Conservation (phyloP, 2,797 vertebrate genomes). For the Coranthus polyacanthus region DNA sequence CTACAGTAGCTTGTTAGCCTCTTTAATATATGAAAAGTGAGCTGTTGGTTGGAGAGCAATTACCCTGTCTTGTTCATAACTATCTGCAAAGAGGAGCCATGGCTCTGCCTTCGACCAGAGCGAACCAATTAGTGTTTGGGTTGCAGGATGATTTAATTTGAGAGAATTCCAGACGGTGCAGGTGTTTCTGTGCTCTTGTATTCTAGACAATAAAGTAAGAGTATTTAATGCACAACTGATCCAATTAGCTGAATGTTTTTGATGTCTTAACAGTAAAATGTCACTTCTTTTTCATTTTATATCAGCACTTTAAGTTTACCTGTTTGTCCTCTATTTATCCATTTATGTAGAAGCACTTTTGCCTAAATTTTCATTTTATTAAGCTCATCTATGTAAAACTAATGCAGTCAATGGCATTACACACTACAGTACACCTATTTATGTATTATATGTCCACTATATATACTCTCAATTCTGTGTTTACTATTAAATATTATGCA, state of each 20-base stretch:
- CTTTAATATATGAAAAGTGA: conserved; percentile 57
- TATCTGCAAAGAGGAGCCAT: conserved; percentile 31
- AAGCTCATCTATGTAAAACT: too few species aligned
- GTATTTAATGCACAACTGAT: conserved; percentile 19
- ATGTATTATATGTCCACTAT: too few species aligned
- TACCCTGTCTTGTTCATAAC: conserved; percentile 56
- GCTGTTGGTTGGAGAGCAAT: conserved; percentile 64
- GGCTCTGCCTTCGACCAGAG: conserved; percentile 42
- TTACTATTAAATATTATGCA: not conserved
- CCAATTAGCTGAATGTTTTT: conserved; percentile 22
- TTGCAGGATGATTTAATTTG: conserved; percentile 53
- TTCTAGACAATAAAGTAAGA: not conserved
- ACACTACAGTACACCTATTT: too few species aligned
- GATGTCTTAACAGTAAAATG: conserved; percentile 8
- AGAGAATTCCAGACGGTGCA: conserved; percentile 42
- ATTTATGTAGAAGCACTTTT: not conserved
- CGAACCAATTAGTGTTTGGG: conserved; percentile 60
- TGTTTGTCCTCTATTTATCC: not conserved
- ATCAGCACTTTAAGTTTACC: not conserved
- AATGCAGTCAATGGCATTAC: too few species aligned
- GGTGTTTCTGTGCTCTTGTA: conserved; percentile 21
- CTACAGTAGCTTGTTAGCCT: conserved; percentile 52
- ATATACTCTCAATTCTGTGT: not conserved
- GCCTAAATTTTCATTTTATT: too few species aligned
- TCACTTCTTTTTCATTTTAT: not conserved